Conservation (phyloP, 2,888 invertebrate genomes). For the Falcaria lacertinaria region DNA sequence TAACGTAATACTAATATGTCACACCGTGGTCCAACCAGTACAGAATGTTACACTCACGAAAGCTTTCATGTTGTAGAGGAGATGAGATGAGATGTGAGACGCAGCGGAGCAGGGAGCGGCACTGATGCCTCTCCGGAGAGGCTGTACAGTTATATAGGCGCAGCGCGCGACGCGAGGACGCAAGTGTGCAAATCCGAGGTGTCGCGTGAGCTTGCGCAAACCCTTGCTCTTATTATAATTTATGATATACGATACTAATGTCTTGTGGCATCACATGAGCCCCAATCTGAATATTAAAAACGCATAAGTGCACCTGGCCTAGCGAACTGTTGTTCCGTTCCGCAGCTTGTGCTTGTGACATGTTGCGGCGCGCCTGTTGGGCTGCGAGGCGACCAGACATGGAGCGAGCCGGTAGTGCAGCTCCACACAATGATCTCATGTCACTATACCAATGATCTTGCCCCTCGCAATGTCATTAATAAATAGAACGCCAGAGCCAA, state of each 20-base stretch:
- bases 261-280: not conserved
- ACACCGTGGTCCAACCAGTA: not conserved
- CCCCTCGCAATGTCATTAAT: too few species aligned
- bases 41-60: constrained; percentile 29
- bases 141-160: constrained; percentile 22
- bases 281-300: not conserved
- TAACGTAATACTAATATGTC: too few species aligned
- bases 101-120: constrained; percentile 6
- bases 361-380: too few species aligned
- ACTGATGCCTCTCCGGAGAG: constrained; percentile 16
- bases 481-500: too few species aligned
- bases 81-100: not conserved
- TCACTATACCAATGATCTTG: too few species aligned
- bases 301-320: too few species aligned
- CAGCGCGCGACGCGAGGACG: constrained; percentile 14
- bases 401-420: too few species aligned
- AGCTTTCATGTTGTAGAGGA: constrained; percentile 28
- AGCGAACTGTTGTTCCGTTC: too few species aligned
- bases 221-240: constrained; percentile 14
- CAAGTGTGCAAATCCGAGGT: constrained; percentile 22
- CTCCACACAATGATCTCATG: too few species aligned
- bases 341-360: too few species aligned
- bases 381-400: too few species aligned
- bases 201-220: constrained; percentile 19
- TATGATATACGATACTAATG: constrained; percentile 7